These are phyloP conservation scores for Metopolophium dirhodum DNA, from an alignment of 1,140 invertebrate species.

Conservation along the genomic window DNA sequence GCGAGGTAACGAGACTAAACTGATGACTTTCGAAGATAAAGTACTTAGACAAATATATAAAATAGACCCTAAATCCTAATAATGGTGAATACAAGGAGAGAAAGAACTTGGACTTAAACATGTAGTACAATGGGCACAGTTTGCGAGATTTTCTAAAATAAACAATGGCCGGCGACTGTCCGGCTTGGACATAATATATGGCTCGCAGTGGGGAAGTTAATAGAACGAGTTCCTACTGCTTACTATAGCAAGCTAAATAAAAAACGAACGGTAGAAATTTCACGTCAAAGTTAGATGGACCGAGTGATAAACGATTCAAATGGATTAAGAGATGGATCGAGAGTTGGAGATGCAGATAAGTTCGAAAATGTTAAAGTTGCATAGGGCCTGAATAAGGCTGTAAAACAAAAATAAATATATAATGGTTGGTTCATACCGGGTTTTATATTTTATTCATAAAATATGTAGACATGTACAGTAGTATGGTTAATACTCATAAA, in stretches of 20 bases:
- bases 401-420: neutral
- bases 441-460: neutral
- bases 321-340: neutral
- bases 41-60: neutral
- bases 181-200: neutral
- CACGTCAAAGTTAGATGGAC: neutral
- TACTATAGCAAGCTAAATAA: neutral
- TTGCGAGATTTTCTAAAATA: neutral
- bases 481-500: too few relatives aligned
- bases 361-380: neutral
- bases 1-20: neutral
- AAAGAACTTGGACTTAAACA: neutral
- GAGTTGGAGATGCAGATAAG: neutral
- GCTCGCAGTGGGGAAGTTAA: neutral
- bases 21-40: neutral
- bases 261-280: neutral
- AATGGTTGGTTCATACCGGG: neutral
- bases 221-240: neutral
- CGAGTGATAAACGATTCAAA: neutral
- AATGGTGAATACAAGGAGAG: neutral
- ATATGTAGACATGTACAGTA: too few relatives aligned
- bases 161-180: neutral
- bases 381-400: neutral
- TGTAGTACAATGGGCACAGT: neutral
- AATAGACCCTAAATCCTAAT: neutral